Evolutionary conservation across 2,797 vertebrate species (phyloP).

Genomic region (Aphelocoma californica): DNA sequence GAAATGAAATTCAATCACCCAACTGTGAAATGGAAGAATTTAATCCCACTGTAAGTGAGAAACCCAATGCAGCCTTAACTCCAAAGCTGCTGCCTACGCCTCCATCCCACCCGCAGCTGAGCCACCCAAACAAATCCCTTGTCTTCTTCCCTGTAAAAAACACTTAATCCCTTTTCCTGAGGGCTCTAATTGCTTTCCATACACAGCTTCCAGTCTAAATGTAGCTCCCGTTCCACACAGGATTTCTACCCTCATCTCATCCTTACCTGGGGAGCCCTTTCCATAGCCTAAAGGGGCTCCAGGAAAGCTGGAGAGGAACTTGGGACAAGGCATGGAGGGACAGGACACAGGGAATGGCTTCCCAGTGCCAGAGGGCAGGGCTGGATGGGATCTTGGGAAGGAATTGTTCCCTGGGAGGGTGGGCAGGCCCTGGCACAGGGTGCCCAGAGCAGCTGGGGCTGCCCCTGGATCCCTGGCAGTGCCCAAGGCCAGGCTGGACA

Average conservation of each 20-base stretch:
- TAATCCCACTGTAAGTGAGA: not conserved
- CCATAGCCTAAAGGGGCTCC: not conserved
- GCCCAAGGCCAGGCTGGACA: not conserved
- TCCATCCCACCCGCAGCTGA: not conserved
- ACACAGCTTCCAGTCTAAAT: not conserved
- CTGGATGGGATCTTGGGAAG: accelerated
- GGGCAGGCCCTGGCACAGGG: not conserved
- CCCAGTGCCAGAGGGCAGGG: not conserved
- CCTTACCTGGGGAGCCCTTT: not conserved
- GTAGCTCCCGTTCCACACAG: not conserved
- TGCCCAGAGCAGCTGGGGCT: not conserved
- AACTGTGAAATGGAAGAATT: conserved; percentile 37
- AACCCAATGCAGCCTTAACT: not conserved
- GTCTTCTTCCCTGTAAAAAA: not conserved
- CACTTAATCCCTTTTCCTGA: not conserved
- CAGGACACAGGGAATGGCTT: not conserved
- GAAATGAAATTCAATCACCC: not conserved
- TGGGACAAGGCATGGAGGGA: accelerated
- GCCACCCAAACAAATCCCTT: not conserved
- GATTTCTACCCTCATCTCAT: not conserved
- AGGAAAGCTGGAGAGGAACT: not conserved
- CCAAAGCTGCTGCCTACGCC: accelerated
- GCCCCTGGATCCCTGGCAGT: not conserved
- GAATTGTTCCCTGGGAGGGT: not conserved
- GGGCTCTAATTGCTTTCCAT: not conserved